A percentile compares a stretch with the other conserved stretches of the same genome.
Evolutionary conservation across 1,140 invertebrate species (phyloP).

Genomic region (Scaptodrosophila lebanonensis): DNA sequence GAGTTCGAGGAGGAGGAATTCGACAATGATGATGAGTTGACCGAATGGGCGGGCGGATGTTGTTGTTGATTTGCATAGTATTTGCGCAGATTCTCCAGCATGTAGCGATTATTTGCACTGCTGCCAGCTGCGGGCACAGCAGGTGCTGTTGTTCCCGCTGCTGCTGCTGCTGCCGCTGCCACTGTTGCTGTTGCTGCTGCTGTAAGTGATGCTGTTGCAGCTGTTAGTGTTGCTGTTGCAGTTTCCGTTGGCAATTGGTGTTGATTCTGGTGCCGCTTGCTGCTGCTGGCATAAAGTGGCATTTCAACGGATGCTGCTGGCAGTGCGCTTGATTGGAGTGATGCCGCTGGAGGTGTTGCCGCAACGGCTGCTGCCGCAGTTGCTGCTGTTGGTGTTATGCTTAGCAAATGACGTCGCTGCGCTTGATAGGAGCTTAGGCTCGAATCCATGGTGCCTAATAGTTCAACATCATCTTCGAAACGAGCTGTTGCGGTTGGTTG

Average conservation of each 20-base stretch:
- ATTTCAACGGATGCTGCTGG: conserved; percentile 28
- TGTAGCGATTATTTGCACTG: conserved; percentile 56
- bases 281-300: conserved; percentile 60
- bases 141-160: neutral
- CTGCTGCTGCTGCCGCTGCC: conserved; percentile 8
- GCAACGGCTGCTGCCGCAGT: conserved; percentile 5
- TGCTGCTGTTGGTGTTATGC: conserved; percentile 1
- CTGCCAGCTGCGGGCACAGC: conserved; percentile 33
- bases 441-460: too few species aligned
- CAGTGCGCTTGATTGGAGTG: conserved; percentile 18
- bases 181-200: conserved; percentile 9
- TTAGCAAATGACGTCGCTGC: neutral
- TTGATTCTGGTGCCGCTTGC: conserved; percentile 45
- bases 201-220: conserved; percentile 18
- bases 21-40: conserved; percentile 70
- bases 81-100: conserved; percentile 71
- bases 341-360: conserved; percentile 12
- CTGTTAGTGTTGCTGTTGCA: neutral
- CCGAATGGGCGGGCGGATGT: conserved; percentile 63
- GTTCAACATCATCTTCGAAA: too few species aligned
- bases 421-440: too few species aligned
- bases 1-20: conserved; percentile 74
- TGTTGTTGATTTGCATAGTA: conserved; percentile 71
- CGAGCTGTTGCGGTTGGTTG: neutral
- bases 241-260: conserved; percentile 11